A percentile compares a stretch with the other conserved stretches of the same genome.
Conservation (phyloP, 2,797 vertebrate species). For the Danio choprae region DNA sequence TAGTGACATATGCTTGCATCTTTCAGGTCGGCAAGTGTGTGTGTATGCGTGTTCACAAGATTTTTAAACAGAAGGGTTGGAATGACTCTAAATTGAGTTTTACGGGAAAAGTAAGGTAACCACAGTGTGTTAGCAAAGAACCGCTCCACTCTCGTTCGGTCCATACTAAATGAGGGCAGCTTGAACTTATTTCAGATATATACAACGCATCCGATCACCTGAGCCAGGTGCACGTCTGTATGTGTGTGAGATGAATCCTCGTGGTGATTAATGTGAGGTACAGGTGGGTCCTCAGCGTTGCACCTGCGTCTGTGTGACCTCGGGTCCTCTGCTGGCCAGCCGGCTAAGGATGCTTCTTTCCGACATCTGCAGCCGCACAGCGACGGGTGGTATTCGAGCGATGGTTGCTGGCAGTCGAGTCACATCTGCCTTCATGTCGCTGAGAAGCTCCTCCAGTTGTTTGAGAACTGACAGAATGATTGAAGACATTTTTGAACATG, state of each 20-base stretch:
- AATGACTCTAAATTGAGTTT: constrained; percentile 30
- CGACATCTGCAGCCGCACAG: constrained; percentile 96
- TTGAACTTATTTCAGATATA: constrained; percentile 26
- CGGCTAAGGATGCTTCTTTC: constrained; percentile 98
- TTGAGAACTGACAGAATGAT: constrained; percentile 86
- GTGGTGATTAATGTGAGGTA: constrained; percentile 36
- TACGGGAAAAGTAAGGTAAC: constrained; percentile 20
- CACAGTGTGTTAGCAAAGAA: constrained; percentile 34
- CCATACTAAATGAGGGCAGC: constrained; percentile 16
- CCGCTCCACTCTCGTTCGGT: constrained; percentile 10
- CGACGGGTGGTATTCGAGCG: constrained; percentile 95
- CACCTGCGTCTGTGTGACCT: constrained; percentile 80
- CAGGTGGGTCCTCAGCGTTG: constrained; percentile 72
- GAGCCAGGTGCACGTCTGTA: constrained; percentile 31
- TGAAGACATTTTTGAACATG: not conserved
- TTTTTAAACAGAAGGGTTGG: constrained; percentile 12
- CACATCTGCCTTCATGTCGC: constrained; percentile 99
- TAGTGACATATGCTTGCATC: not conserved
- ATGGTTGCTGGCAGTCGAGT: constrained; percentile 96
- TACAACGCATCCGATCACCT: constrained; percentile 38
- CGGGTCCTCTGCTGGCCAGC: constrained; percentile 91
- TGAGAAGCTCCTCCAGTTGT: constrained; percentile 97
- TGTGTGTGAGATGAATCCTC: constrained; percentile 36
- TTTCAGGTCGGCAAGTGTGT: constrained; percentile 9
- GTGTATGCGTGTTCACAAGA: not conserved